Percentiles rank a stretch among this genome's conserved stretches.
Evolutionary conservation across 2,888 invertebrate genomes (phyloP).

Genomic region (Tortrix viridana): DNA sequence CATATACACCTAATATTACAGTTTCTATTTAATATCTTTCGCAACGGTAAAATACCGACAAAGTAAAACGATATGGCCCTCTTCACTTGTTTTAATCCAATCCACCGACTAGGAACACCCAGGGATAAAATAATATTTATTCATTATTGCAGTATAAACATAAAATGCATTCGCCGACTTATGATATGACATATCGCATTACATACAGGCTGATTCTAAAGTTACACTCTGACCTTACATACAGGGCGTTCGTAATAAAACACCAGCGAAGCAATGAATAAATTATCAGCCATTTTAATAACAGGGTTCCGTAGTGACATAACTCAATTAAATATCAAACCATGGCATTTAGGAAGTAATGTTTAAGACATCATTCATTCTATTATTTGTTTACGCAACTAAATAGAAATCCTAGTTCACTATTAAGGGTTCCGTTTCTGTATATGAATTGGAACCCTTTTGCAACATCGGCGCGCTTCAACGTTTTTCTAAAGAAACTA

Average conservation of each 20-base stretch:
- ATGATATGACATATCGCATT: conserved; percentile 24
- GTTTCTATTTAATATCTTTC: too few species aligned
- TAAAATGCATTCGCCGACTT: neutral
- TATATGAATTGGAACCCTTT: neutral
- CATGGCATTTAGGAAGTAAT: too few species aligned
- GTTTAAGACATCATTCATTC: too few species aligned
- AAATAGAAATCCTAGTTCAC: neutral
- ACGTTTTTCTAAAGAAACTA: conserved; percentile 46
- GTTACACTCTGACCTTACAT: conserved; percentile 20
- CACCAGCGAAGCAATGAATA: neutral
- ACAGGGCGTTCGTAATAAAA: conserved; percentile 5
- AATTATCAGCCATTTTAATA: neutral
- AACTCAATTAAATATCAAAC: neutral
- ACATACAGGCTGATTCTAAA: conserved; percentile 15
- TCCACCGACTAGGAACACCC: too few species aligned
- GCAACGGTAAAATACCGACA: too few species aligned
- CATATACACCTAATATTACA: too few species aligned
- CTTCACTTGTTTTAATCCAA: too few species aligned
- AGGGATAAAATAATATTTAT: too few species aligned
- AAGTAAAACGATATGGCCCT: neutral
- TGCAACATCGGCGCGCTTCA: neutral
- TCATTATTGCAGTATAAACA: neutral
- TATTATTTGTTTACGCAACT: too few species aligned
- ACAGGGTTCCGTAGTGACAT: neutral
- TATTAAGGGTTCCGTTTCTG: neutral